Percentiles rank a stretch among this genome's conserved stretches.
These are phyloP conservation scores for Germaria angustata DNA, from an alignment of 2,888 invertebrate genomes.

Conservation along the genomic window DNA sequence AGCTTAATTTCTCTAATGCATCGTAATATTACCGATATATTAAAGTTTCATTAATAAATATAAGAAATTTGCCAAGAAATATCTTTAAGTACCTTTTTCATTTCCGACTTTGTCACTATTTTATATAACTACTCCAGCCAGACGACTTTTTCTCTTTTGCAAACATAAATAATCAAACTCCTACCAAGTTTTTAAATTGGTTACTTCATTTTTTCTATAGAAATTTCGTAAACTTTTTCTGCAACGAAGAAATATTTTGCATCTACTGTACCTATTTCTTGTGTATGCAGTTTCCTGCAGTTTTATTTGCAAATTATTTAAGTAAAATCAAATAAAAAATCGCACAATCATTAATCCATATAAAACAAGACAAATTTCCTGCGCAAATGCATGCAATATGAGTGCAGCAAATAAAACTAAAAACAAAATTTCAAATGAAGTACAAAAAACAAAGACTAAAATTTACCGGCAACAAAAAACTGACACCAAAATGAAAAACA, in stretches of 20 bases:
- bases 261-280: constrained; percentile 53
- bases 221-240: not conserved
- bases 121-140: no score
- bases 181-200: not conserved
- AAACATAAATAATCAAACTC: not conserved
- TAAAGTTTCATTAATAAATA: no score
- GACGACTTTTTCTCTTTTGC: no score
- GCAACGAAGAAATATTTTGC: constrained; percentile 20
- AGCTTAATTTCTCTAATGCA: no score
- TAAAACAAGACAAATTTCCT: constrained; percentile 62
- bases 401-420: constrained; percentile 63
- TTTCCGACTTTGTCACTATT: no score
- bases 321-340: constrained; percentile 11
- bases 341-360: constrained; percentile 32
- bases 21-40: no score
- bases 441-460: constrained; percentile 42
- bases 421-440: constrained; percentile 51
- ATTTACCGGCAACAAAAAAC: constrained; percentile 35
- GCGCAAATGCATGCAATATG: constrained; percentile 67
- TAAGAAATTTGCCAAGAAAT: no score
- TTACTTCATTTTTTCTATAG: not conserved
- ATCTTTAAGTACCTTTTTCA: no score
- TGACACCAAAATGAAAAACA: constrained; percentile 32
- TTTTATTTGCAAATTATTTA: constrained; percentile 15
- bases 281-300: constrained; percentile 16